phyloP scores from a whole-genome alignment of 2,888 invertebrate species.

The Tetrapedia diversipes region DNA sequence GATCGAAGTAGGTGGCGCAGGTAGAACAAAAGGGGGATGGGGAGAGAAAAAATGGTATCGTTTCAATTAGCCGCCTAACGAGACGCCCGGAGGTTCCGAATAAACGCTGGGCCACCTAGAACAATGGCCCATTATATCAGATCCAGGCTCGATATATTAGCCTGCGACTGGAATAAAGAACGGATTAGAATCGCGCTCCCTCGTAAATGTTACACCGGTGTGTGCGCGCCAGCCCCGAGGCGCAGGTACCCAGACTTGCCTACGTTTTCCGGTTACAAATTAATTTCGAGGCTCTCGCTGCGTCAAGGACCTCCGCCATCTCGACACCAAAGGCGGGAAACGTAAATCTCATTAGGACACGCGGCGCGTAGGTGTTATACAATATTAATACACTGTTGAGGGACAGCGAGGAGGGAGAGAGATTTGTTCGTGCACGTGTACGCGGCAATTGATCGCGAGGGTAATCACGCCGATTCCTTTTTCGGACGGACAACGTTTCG shows the following conservation, averaged over 20 bases:
- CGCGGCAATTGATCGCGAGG: slow-evolving; percentile 11
- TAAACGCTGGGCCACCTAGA: slow-evolving; percentile 28
- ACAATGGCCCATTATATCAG: slow-evolving; percentile 45
- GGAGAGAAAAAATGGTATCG: slow-evolving; percentile 24
- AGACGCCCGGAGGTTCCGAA: slow-evolving; percentile 44
- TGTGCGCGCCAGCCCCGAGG: slow-evolving; percentile 6
- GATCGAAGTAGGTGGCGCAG: background rate
- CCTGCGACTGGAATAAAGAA: slow-evolving; percentile 36
- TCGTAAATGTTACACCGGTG: background rate
- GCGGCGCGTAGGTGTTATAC: slow-evolving; percentile 55
- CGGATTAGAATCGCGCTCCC: slow-evolving; percentile 45
- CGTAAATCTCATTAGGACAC: slow-evolving; percentile 57
- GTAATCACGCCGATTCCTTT: slow-evolving; percentile 25
- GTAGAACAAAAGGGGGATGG: background rate
- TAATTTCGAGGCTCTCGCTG: slow-evolving; percentile 56
- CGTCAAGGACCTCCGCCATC: slow-evolving; percentile 51
- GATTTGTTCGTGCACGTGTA: slow-evolving; percentile 31
- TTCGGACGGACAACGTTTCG: background rate
- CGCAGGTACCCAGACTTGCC: slow-evolving; percentile 46
- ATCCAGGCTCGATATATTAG: slow-evolving; percentile 28
- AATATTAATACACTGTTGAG: slow-evolving; percentile 55
- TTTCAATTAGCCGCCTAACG: slow-evolving; percentile 48
- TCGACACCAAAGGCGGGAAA: slow-evolving; percentile 59
- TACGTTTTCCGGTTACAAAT: slow-evolving; percentile 68
- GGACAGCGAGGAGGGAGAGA: too few species aligned